A percentile compares a stretch with the other conserved stretches of the same genome.
Evolutionary conservation across 2,888 invertebrate species (phyloP).

Genomic region (Polydrusus pterygomalis): DNA sequence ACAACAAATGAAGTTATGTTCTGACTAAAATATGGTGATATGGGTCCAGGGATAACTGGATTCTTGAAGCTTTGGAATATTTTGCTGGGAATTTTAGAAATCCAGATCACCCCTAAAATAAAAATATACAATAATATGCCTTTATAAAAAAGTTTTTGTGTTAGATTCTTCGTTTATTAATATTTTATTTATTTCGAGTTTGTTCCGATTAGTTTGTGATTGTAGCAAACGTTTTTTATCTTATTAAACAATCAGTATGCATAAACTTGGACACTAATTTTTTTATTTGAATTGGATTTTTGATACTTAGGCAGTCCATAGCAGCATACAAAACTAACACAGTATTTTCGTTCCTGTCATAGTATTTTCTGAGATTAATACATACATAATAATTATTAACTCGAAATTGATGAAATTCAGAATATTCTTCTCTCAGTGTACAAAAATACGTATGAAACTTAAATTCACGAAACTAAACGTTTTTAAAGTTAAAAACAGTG

Average conservation of each 20-base stretch:
- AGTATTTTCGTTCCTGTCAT: too few species aligned
- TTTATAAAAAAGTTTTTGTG: not conserved
- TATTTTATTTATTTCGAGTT: not conserved
- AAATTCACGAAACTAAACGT: not conserved
- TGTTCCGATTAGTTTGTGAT: not conserved
- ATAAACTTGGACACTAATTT: too few species aligned
- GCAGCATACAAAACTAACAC: too few species aligned
- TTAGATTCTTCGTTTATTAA: not conserved
- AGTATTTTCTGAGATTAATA: too few species aligned
- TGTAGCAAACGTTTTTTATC: too few species aligned
- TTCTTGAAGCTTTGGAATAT: slow-evolving; percentile 6
- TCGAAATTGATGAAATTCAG: not conserved
- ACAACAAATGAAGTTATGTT: slow-evolving; percentile 44
- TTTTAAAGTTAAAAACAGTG: slow-evolving; percentile 9
- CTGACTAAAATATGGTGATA: slow-evolving; percentile 37
- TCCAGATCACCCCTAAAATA: not conserved
- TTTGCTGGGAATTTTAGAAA: not conserved
- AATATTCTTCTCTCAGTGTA: not conserved
- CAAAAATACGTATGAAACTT: not conserved
- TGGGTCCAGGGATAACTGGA: slow-evolving; percentile 34
- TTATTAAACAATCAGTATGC: too few species aligned
- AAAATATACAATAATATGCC: slow-evolving; percentile 7
- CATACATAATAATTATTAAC: too few species aligned
- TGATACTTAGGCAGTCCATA: too few species aligned
- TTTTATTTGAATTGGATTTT: too few species aligned